Evolutionary conservation across 2,113 vertebrate species (phyloP).

Genomic region (Nothocercus nigrocapillus): DNA sequence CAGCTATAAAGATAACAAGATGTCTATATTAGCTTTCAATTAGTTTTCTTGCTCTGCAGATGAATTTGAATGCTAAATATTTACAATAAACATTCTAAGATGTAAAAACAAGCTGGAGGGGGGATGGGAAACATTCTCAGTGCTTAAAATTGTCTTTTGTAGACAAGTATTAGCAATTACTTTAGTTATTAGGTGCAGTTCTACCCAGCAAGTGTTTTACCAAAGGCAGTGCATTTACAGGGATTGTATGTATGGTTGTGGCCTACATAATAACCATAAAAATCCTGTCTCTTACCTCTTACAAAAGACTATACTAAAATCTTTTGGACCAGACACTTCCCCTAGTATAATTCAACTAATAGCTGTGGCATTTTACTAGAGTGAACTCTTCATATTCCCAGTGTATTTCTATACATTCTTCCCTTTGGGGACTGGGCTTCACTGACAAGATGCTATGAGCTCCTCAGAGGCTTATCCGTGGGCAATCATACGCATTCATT

Average conservation of each 20-base stretch:
- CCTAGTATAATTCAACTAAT: neutral
- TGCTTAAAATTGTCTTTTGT: neutral
- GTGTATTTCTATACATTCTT: rapidly evolving
- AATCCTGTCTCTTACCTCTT: neutral
- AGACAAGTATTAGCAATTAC: neutral
- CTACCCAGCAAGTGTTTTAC: neutral
- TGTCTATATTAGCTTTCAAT: neutral
- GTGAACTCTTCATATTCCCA: neutral
- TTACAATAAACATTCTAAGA: neutral
- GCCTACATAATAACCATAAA: neutral
- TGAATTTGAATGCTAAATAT: neutral
- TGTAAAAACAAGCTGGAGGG: neutral
- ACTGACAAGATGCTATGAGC: neutral
- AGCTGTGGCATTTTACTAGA: neutral
- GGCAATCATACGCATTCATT: neutral
- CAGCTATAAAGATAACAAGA: neutral
- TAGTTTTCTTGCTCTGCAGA: neutral
- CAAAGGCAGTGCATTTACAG: neutral
- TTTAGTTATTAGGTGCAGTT: neutral
- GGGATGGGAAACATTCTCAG: neutral
- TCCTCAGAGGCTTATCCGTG: neutral
- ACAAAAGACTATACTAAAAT: neutral
- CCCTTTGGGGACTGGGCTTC: neutral
- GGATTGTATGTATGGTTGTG: neutral
- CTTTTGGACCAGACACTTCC: neutral